Conservation (phyloP, 2,797 vertebrate species). For the Bufotes viridis region DNA sequence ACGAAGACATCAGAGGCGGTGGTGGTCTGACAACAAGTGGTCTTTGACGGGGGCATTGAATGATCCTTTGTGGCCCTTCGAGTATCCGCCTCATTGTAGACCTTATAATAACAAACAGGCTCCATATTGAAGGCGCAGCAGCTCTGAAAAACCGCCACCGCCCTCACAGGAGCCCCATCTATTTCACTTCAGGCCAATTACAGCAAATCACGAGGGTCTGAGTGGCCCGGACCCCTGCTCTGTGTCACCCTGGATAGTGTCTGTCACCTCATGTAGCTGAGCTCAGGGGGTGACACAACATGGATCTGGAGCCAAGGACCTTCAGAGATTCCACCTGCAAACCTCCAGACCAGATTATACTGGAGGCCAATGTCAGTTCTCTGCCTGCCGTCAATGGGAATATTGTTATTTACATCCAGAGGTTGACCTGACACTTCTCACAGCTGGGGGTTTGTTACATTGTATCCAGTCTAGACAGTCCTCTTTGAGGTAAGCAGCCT, state of each 20-base stretch:
- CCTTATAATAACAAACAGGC: conserved; percentile 74
- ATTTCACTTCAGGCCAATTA: conserved; percentile 61
- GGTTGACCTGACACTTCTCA: too few relatives aligned
- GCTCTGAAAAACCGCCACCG: conserved; percentile 49
- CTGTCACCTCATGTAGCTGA: conserved; percentile 31
- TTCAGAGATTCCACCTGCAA: neutral
- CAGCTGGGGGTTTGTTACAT: too few relatives aligned
- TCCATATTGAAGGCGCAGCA: conserved; percentile 61
- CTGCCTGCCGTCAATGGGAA: too few relatives aligned
- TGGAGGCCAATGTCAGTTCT: too few relatives aligned
- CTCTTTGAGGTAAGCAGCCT: too few relatives aligned
- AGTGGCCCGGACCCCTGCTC: conserved; percentile 64
- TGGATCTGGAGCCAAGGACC: neutral
- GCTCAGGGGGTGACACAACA: neutral
- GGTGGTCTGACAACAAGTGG: conserved; percentile 66
- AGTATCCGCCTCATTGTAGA: conserved; percentile 73
- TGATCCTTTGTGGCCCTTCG: conserved; percentile 66
- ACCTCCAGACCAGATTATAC: too few relatives aligned
- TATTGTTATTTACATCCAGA: too few relatives aligned
- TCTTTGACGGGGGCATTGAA: conserved; percentile 73
- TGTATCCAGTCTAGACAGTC: too few relatives aligned
- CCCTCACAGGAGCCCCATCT: conserved; percentile 65
- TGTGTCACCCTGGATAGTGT: conserved; percentile 65
- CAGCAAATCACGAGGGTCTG: conserved; percentile 66
- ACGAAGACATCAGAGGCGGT: neutral